A percentile compares a stretch with the other conserved stretches of the same genome.
phyloP scores from a whole-genome alignment of 2,888 invertebrate species.

The Zygogramma bicolorata region DNA sequence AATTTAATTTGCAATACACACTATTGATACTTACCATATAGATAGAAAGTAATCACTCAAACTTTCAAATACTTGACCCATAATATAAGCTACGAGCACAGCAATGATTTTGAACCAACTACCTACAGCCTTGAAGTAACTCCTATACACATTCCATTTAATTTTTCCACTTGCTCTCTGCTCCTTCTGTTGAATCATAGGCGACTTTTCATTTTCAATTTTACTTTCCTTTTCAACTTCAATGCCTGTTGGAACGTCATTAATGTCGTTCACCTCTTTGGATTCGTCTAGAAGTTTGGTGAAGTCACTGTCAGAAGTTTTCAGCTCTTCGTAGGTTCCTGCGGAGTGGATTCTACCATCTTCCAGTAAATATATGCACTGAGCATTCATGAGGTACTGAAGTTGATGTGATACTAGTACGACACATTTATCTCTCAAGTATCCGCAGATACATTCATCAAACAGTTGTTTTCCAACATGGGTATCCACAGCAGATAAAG shows the following conservation, averaged over 20 bases:
- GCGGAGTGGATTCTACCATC: conserved; percentile 68
- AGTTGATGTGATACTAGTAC: conserved; percentile 82
- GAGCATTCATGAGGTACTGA: conserved; percentile 72
- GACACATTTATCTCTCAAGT: conserved; percentile 75
- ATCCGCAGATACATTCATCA: conserved; percentile 78
- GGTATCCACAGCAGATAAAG: conserved; percentile 89
- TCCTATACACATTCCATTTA: conserved; percentile 1
- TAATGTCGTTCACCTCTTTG: conserved; percentile 3
- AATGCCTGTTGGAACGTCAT: background rate
- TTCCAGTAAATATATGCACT: conserved; percentile 70
- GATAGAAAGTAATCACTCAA: conserved; percentile 84
- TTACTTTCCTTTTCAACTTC: background rate
- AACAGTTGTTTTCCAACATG: conserved; percentile 89
- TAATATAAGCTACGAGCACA: conserved; percentile 69
- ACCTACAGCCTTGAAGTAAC: conserved; percentile 72
- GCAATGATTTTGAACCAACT: conserved; percentile 68
- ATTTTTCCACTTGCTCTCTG: background rate
- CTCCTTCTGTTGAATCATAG: background rate
- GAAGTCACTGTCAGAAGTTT: conserved; percentile 37
- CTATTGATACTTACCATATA: conserved; percentile 72
- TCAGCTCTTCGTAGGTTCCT: conserved; percentile 42
- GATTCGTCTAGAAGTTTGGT: conserved; percentile 29
- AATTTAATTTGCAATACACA: background rate
- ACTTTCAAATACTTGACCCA: conserved; percentile 79
- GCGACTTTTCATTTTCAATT: background rate